phyloP scores from a whole-genome alignment of 2,888 invertebrate species.

The Melipona beecheii region DNA sequence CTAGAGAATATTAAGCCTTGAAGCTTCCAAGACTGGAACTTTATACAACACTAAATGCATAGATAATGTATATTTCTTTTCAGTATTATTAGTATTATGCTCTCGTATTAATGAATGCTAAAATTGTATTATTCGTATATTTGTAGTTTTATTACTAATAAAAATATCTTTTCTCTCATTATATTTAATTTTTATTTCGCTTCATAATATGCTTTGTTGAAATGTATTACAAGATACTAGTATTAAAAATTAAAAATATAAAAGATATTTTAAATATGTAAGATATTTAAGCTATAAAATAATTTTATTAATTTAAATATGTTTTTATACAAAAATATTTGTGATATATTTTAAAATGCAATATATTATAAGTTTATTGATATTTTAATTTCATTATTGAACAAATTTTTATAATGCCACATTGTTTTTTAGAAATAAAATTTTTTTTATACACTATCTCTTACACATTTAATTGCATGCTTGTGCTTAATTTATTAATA shows the following conservation, averaged over 20 bases:
- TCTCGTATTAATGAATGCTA: conserved; percentile 38
- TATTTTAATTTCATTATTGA: conserved; percentile 16
- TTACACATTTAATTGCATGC: conserved; percentile 53
- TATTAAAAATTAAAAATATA: neutral
- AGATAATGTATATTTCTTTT: conserved; percentile 31
- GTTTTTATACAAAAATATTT: neutral
- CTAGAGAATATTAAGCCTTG: too few relatives aligned
- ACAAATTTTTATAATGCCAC: neutral
- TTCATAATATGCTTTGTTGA: conserved; percentile 43
- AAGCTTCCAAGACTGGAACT: too few relatives aligned
- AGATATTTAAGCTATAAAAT: conserved; percentile 9
- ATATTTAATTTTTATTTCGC: conserved; percentile 34
- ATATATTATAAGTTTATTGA: conserved; percentile 12
- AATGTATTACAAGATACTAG: conserved; percentile 10
- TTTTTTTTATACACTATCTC: neutral
- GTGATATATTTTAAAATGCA: conserved; percentile 19
- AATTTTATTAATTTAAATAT: conserved; percentile 14
- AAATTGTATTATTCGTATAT: conserved; percentile 24
- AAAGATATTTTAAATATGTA: neutral
- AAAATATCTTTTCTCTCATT: conserved; percentile 27
- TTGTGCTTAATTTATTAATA: conserved; percentile 58
- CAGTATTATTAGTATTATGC: conserved; percentile 24
- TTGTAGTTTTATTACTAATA: conserved; percentile 44
- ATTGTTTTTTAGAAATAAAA: conserved; percentile 1
- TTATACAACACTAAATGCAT: too few relatives aligned